Base-by-base conservation (phyloP, 2,113 vertebrate species). In the Reinhardtius hippoglossoides region DNA sequence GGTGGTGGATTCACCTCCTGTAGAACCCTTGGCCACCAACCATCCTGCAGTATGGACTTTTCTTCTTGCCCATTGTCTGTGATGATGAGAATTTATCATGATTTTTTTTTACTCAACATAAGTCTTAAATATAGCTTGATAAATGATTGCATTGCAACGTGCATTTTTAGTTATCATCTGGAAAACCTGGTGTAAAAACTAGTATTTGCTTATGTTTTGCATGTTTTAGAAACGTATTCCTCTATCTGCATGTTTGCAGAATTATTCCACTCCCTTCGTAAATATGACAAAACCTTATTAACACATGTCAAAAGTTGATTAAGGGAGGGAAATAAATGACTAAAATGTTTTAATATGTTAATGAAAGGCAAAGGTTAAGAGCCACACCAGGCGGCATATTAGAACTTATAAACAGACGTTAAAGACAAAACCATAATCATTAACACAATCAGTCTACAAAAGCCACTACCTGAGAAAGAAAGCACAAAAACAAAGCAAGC, bases 401-500 rank as follows among this genome's bases (percentile, higher is more conserved):
- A 57, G 35, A 64, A 52, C 8, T 69, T 76, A 9, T 65, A 62
- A 44, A 9, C 55, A 46, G n/a, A 18, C 31, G 18, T 31, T 27
- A 77, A 40, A 60, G 14, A 55, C 59, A 21, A 26, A 63, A 67
- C 69, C 24, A 50, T 44, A 31, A 26, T 76, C 27, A 26, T 76
- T 27, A 66, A 13, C 18, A 50, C 44, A 66, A 44, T 62, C 54
- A 65, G 48, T 59, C 54, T 67, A 31, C 65, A 65, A 7, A 74
- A 84, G 27, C 31, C 52, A 50, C 55, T n/a, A 63, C 46, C 54
- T 68, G 27, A 67, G 71, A 67, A 67, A 57, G 10, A 44, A 9
- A 37, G n/a, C 0, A 56, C 10, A 37, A 65, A 82, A 64, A 80
- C 71, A 26, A 62, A 46, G 0, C 13, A 6, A 26, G 3, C 10